phyloP scores from a whole-genome alignment of 2,113 vertebrate genomes.

The Lonchura striata region DNA sequence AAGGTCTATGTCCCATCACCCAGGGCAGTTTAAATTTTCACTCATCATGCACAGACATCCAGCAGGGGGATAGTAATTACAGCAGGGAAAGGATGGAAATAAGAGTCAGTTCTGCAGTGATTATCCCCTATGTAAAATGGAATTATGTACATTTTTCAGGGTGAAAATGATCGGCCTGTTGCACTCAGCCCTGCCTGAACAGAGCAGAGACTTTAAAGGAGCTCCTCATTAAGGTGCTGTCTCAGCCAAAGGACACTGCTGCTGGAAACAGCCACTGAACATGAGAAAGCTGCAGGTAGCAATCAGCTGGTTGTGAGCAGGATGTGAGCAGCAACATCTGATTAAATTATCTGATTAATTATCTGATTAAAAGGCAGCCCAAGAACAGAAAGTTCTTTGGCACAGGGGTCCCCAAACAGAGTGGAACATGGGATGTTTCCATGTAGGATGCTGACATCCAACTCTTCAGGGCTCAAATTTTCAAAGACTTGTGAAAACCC shows the following conservation, averaged over 20 bases:
- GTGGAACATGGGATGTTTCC: not conserved
- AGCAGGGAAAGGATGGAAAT: conserved; percentile 16
- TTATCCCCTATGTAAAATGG: not conserved
- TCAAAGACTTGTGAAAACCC: not conserved
- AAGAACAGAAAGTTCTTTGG: not conserved
- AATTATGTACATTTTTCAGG: conserved; percentile 3
- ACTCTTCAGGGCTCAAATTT: not conserved
- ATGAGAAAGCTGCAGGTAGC: not conserved
- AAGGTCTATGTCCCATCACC: conserved; percentile 47
- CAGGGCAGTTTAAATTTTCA: conserved; percentile 47
- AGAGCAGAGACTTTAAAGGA: not conserved
- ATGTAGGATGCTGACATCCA: not conserved
- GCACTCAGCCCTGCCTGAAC: not conserved
- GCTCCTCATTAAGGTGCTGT: not conserved
- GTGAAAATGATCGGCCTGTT: not conserved
- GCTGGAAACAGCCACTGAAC: not conserved
- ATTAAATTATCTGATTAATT: no score
- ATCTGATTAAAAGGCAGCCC: not conserved
- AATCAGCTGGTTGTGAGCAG: not conserved
- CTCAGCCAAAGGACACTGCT: not conserved
- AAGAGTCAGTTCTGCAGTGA: not conserved
- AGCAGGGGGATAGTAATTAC: conserved; percentile 24
- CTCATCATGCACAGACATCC: not conserved
- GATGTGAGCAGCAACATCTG: fast-evolving
- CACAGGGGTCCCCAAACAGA: not conserved